Conservation (phyloP, 2,888 invertebrate species). For the Thysanoteuthis rhombus region DNA sequence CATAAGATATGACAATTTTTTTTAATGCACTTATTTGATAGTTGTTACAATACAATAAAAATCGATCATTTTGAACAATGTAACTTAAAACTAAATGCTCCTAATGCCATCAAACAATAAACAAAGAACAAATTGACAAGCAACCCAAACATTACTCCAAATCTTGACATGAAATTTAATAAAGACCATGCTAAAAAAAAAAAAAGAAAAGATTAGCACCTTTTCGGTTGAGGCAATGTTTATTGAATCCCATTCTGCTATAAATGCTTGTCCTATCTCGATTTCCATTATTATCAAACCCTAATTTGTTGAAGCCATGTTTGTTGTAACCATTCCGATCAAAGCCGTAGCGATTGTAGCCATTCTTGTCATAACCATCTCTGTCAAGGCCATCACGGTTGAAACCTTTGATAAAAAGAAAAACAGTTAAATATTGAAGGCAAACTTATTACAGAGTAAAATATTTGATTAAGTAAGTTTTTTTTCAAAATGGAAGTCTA, state of each 20-base stretch:
- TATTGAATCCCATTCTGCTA: slow-evolving; percentile 49
- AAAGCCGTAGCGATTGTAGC: slow-evolving; percentile 57
- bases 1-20: too few species aligned
- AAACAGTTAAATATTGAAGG: not conserved
- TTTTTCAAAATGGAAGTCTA: too few species aligned
- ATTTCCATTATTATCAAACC: slow-evolving; percentile 49
- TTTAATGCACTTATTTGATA: too few species aligned
- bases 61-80: too few species aligned
- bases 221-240: slow-evolving; percentile 51
- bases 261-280: slow-evolving; percentile 50
- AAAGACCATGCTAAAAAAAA: not conserved
- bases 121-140: too few species aligned
- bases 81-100: too few species aligned
- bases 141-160: too few species aligned
- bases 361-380: slow-evolving; percentile 54
- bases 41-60: too few species aligned
- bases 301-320: slow-evolving; percentile 55
- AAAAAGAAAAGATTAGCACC: slow-evolving; percentile 41
- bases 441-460: not conserved
- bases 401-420: slow-evolving; percentile 46
- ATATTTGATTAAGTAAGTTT: not conserved
- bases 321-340: slow-evolving; percentile 53
- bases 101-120: too few species aligned
- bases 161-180: not conserved
- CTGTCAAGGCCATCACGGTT: slow-evolving; percentile 61